Percentiles rank a stretch among this genome's conserved stretches.
phyloP scores from a whole-genome alignment of 2,888 invertebrate species.

The Philonicus albiceps region DNA sequence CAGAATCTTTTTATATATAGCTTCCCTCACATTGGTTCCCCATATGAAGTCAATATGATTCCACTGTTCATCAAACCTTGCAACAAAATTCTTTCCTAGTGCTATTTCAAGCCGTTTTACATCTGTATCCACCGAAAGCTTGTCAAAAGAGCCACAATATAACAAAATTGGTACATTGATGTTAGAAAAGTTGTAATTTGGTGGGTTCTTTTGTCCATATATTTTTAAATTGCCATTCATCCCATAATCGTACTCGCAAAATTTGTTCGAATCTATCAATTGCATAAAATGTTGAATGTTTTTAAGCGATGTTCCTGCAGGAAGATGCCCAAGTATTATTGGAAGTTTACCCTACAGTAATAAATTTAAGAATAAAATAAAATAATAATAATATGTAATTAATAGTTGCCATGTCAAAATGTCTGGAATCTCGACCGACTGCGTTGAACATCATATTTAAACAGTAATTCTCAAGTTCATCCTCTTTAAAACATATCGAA shows the following conservation, averaged over 20 bases:
- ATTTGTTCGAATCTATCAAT: not conserved
- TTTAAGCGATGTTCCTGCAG: not conserved
- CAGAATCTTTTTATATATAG: not conserved
- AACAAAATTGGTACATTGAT: conserved; percentile 67
- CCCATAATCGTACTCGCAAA: not conserved
- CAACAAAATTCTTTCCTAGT: not conserved
- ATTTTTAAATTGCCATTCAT: conserved; percentile 57
- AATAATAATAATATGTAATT: not conserved
- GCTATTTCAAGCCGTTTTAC: not conserved
- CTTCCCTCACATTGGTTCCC: not conserved
- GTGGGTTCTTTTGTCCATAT: conserved; percentile 66
- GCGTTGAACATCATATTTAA: not conserved
- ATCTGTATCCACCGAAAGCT: not conserved
- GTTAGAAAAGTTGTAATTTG: conserved; percentile 66
- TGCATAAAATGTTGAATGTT: not conserved
- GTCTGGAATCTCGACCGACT: not conserved
- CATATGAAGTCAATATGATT: conserved; percentile 62
- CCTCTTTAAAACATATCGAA: too few relatives aligned
- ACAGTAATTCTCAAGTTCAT: not conserved
- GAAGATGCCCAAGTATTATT: not conserved
- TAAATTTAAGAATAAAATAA: not conserved
- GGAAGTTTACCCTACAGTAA: not conserved
- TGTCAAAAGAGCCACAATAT: conserved; percentile 64
- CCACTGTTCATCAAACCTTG: not conserved
- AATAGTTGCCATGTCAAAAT: not conserved